Evolutionary conservation across 2,113 vertebrate species (phyloP), one percentile per base, ranked within the genome.

Genomic region (Eulemur rufifrons): DNA sequence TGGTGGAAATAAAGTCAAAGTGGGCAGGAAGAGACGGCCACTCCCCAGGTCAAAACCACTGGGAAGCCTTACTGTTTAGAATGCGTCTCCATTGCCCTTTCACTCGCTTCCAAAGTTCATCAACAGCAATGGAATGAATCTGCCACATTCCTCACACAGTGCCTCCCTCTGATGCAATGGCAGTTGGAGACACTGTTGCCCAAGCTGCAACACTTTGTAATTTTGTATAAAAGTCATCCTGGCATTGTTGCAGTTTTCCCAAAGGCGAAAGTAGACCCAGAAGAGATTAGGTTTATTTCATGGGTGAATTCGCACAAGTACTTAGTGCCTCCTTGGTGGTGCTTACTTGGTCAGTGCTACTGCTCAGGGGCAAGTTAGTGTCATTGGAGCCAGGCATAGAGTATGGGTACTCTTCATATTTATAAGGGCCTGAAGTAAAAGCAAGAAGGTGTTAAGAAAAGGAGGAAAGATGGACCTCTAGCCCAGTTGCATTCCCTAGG

Each of bases 161-260:
- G 66, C n/a, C 80, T 13, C 32, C 32, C 84, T 92, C 88, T 76
- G 77, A 87, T 32, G 81, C 52, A 78, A 86, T 3, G 29, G 59
- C 64, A 23, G 0, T 12, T 11, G 47, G 71, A 69, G 42, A 69
- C 42, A 2, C n/a, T 25, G 21, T 2, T 4, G 14, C 63, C 2
- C 5, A 18, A 18, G 52, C 66, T 32, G 45, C 39, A 89, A 93
- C n/a, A 37, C 64, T 91, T 76, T 2, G 54, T n/a, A 73, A 91
- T 80, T 92, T 34, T 37, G 95, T 47, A 61, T 63, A 96, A 63
- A 97, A 96, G 94, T 91, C 96, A 76, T 3, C 5, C 32, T 20
- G 34, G 12, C 64, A 17, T 42, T 50, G 82, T 39, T 68, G 73
- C 59, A 81, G 54, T 76, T 78, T 81, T 64, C 20, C n/a, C 91